A percentile compares a stretch with the other conserved stretches of the same genome.
These are phyloP conservation scores for Leucophenga montana DNA, from an alignment of 2,888 invertebrate species.

Conservation along the genomic window DNA sequence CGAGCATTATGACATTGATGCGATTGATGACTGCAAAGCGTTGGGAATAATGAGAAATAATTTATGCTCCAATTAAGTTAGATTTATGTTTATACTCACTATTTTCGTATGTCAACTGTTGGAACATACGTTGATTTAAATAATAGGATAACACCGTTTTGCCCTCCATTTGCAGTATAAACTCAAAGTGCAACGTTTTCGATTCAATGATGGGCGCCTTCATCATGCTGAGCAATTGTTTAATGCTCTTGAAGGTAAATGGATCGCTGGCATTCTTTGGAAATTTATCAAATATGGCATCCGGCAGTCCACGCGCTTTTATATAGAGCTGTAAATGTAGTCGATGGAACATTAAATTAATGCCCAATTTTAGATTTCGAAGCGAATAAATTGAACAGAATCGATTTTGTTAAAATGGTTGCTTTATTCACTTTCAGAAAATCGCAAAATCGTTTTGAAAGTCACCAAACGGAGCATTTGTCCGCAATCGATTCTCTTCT, in stretches of 20 bases:
- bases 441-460: no score
- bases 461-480: no score
- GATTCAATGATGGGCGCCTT: conserved; percentile 72
- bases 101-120: conserved; percentile 77
- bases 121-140: conserved; percentile 79
- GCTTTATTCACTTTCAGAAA: no score
- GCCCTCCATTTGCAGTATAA: conserved; percentile 79
- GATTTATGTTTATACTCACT: conserved; percentile 74
- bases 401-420: no score
- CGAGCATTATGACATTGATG: conserved; percentile 75
- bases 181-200: conserved; percentile 78
- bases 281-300: conserved; percentile 74
- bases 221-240: conserved; percentile 73
- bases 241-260: conserved; percentile 76
- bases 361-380: no score
- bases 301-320: conserved; percentile 73
- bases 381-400: no score
- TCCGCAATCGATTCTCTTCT: no score
- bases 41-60: not conserved
- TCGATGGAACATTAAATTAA: not conserved
- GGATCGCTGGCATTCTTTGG: conserved; percentile 74
- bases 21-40: conserved; percentile 75
- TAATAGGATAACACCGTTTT: conserved; percentile 80
- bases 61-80: not conserved
- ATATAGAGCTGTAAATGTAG: conserved; percentile 76